Conservation (phyloP, 2,113 vertebrate genomes). For the Sarotherodon lohbergeri region DNA sequence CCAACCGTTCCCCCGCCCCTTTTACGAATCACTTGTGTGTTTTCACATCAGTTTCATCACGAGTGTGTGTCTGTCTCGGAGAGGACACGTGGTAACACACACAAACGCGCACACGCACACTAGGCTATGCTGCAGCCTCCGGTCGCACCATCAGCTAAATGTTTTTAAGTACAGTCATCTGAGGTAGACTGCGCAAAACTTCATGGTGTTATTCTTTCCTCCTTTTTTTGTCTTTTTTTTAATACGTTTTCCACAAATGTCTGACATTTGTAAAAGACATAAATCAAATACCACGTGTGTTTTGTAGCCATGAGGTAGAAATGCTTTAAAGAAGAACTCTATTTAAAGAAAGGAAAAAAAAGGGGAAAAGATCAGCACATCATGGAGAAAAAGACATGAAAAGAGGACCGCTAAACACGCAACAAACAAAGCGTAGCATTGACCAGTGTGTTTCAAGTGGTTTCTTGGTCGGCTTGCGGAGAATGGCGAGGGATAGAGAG, state of each 20-base stretch:
- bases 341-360: constrained; percentile 30
- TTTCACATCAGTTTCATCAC: background rate
- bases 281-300: constrained; percentile 91
- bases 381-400: constrained; percentile 24
- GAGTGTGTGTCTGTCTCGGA: background rate
- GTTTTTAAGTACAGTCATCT: constrained; percentile 87
- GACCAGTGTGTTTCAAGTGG: constrained; percentile 46
- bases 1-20: background rate
- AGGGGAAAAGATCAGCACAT: constrained; percentile 54
- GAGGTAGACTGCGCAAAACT: constrained; percentile 94
- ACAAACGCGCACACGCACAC: background rate
- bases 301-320: constrained; percentile 98
- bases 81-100: constrained; percentile 22
- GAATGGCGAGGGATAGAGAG: constrained; percentile 60
- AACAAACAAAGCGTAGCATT: constrained; percentile 28
- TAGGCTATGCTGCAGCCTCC: constrained; percentile 45
- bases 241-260: constrained; percentile 73
- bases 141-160: constrained; percentile 74
- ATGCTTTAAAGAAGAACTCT: constrained; percentile 88
- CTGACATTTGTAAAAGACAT: constrained; percentile 85
- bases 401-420: constrained; percentile 1
- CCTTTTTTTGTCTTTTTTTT: background rate
- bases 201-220: constrained; percentile 73
- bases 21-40: constrained; percentile 22
- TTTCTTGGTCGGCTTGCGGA: constrained; percentile 15